Evolutionary conservation across 2,113 vertebrate genomes (phyloP).

Genomic region (Prionailurus viverrinus): DNA sequence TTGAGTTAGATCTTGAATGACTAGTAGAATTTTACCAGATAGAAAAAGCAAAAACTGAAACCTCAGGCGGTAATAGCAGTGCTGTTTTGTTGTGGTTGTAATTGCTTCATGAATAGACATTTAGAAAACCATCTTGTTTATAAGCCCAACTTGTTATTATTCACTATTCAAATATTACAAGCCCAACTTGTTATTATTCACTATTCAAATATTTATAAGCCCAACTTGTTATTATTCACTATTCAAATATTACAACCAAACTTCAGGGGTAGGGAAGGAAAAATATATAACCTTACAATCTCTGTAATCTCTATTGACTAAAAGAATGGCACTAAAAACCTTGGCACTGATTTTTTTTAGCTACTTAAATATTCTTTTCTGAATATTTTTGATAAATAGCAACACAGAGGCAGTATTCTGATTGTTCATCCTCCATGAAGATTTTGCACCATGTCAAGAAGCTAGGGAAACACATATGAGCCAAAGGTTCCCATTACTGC

Average conservation of each 20-base stretch:
- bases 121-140: neutral
- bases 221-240: neutral
- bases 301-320: neutral
- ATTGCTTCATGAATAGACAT: conserved; percentile 20
- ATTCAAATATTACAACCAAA: neutral
- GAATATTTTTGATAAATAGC: conserved; percentile 20
- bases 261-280: neutral
- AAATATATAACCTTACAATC: neutral
- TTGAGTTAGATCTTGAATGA: conserved; percentile 27
- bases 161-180: neutral
- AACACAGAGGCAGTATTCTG: neutral
- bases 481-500: neutral
- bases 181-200: neutral
- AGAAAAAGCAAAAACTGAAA: conserved; percentile 2
- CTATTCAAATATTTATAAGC: neutral
- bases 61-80: neutral
- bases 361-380: conserved; percentile 24
- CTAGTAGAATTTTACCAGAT: neutral
- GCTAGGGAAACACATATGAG: neutral
- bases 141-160: neutral
- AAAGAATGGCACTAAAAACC: neutral
- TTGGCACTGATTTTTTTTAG: neutral
- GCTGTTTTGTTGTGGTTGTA: neutral
- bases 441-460: neutral
- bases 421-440: neutral